A percentile compares a stretch with the other conserved stretches of the same genome.
phyloP scores from a whole-genome alignment of 30 jellyfish, hydroid and myxozoan species.

The Aurelia sp. region DNA sequence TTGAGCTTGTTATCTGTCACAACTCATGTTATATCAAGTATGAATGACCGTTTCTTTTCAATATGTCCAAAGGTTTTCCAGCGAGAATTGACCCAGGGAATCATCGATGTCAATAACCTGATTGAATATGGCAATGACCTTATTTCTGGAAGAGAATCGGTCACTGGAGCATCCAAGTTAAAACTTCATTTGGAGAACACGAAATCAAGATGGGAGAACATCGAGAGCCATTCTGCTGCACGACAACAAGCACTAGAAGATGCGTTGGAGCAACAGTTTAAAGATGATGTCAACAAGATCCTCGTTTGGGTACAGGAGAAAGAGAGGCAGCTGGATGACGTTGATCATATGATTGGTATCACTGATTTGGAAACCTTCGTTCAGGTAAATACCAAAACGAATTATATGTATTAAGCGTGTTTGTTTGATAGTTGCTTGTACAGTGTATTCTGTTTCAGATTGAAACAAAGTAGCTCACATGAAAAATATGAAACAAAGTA shows the following conservation, averaged over 20 bases:
- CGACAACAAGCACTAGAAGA: conserved; percentile 68
- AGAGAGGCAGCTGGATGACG: conserved; percentile 47
- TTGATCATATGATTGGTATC: conserved; percentile 3
- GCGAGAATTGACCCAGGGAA: conserved; percentile 85
- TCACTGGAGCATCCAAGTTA: conserved; percentile 78
- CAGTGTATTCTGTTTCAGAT: too few species aligned
- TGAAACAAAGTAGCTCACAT: too few species aligned
- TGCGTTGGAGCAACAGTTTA: conserved; percentile 60
- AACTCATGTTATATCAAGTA: too few species aligned
- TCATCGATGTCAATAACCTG: conserved; percentile 69
- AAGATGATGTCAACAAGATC: conserved; percentile 59
- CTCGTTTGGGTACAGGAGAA: conserved; percentile 74
- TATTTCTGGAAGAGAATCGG: conserved; percentile 62
- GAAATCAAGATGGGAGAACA: conserved; percentile 82
- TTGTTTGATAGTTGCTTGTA: too few species aligned
- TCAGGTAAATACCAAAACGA: background rate
- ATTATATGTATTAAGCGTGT: too few species aligned
- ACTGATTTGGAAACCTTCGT: conserved; percentile 13
- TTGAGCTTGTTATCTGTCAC: too few species aligned
- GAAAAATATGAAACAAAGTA: too few species aligned
- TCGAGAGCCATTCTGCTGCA: conserved; percentile 35
- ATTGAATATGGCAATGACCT: conserved; percentile 79
- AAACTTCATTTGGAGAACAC: conserved; percentile 82
- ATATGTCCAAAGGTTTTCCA: conserved; percentile 64
- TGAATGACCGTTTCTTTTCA: background rate